phyloP scores from a whole-genome alignment of 2,113 vertebrate species.

The Lucifuga dentata region DNA sequence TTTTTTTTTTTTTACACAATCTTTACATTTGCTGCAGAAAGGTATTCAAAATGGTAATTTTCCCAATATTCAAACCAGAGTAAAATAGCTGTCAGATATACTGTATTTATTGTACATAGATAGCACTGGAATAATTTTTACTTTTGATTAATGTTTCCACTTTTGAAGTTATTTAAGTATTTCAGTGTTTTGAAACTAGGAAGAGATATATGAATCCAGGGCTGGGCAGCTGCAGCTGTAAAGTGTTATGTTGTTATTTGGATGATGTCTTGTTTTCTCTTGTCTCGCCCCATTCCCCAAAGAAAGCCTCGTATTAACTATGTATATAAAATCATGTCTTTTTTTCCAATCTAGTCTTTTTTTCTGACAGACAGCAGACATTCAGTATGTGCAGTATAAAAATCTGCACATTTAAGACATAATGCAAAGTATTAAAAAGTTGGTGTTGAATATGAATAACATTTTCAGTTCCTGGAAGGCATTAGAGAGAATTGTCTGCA shows the following conservation, averaged over 20 bases:
- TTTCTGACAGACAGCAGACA: neutral
- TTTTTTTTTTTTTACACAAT: too few species aligned
- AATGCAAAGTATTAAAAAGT: neutral
- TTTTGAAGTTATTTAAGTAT: slow-evolving; percentile 1
- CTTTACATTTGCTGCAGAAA: neutral
- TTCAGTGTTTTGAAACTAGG: slow-evolving; percentile 5
- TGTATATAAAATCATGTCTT: neutral
- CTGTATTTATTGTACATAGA: neutral
- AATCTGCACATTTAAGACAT: neutral
- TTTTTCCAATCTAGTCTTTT: too few species aligned
- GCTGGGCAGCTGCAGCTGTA: slow-evolving; percentile 1
- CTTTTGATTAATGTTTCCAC: neutral
- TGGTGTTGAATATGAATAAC: neutral
- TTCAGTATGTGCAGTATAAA: too few species aligned
- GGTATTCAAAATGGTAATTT: neutral
- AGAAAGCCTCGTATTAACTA: neutral
- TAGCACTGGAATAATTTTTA: neutral
- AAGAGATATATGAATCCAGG: slow-evolving; percentile 7
- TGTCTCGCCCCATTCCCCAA: neutral
- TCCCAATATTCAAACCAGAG: neutral
- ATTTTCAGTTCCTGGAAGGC: slow-evolving; percentile 10
- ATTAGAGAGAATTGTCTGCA: slow-evolving; percentile 7
- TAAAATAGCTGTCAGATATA: neutral
- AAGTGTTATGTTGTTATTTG: slow-evolving; percentile 10
- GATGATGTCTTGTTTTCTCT: neutral